Conservation (phyloP, 2,113 vertebrate species). For the Callithrix jacchus region DNA sequence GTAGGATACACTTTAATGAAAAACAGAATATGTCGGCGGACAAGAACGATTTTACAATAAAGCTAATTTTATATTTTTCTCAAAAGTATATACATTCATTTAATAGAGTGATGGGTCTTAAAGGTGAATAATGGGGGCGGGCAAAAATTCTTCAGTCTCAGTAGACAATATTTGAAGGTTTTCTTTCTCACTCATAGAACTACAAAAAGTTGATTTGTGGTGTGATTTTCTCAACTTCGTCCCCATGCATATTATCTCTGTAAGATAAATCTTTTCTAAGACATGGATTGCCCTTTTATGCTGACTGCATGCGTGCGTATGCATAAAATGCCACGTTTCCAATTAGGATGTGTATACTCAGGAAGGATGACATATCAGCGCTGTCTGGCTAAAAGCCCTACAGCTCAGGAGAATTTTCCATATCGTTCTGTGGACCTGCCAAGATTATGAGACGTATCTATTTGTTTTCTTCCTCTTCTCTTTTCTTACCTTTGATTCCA, state of each 20-base stretch:
- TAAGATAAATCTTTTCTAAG: conserved; percentile 69
- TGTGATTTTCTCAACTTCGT: conserved; percentile 36
- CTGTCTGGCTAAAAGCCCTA: conserved; percentile 65
- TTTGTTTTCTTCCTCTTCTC: conserved; percentile 2
- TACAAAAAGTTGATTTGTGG: conserved; percentile 56
- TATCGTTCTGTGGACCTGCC: not conserved
- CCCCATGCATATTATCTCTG: conserved; percentile 33
- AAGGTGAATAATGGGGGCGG: not conserved
- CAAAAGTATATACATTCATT: not conserved
- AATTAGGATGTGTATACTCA: conserved; percentile 64
- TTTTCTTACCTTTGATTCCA: conserved; percentile 39
- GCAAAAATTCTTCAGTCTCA: not conserved
- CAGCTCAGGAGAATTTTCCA: conserved; percentile 8
- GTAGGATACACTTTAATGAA: not conserved
- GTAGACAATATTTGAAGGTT: not conserved
- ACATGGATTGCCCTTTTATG: conserved; percentile 71
- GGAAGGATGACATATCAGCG: conserved; percentile 55
- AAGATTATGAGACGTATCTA: not conserved
- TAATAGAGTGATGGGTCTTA: not conserved
- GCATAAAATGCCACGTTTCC: conserved; percentile 77
- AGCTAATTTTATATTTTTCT: not conserved
- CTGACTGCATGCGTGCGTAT: conserved; percentile 64
- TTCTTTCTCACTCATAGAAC: not conserved
- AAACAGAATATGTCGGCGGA: not conserved
- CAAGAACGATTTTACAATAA: not conserved